phyloP scores from a whole-genome alignment of 92 coral and sea anemone species.

The Blastomussa wellsi region DNA sequence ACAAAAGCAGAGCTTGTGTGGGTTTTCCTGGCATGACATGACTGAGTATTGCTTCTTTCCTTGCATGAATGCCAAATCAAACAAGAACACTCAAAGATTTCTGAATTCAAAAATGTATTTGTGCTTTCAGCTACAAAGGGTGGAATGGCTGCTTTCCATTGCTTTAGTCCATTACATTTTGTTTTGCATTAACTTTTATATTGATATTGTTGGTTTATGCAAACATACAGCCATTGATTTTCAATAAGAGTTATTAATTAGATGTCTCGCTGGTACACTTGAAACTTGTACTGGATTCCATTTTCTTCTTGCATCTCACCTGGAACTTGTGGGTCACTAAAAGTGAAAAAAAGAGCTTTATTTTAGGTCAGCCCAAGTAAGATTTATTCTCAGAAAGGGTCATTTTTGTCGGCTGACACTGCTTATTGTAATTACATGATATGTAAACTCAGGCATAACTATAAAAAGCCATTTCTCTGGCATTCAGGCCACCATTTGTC shows the following conservation, averaged over 20 bases:
- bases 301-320: conserved; percentile 64
- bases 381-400: not conserved
- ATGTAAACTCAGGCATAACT: not conserved
- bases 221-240: not conserved
- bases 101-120: not conserved
- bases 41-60: not conserved
- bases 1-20: not conserved
- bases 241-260: not conserved
- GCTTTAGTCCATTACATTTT: not conserved
- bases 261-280: conserved; percentile 59
- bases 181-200: not conserved
- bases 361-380: not conserved
- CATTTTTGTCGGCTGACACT: too few relatives aligned
- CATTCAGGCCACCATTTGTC: too few relatives aligned
- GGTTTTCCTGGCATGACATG: not conserved
- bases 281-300: conserved; percentile 60
- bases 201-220: not conserved
- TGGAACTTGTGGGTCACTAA: conserved; percentile 60
- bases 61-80: too few relatives aligned
- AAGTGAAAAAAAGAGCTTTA: not conserved
- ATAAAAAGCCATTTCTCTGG: too few relatives aligned
- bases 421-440: not conserved
- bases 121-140: not conserved
- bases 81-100: not conserved
- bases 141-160: not conserved